A percentile compares a stretch with the other conserved stretches of the same genome.
phyloP scores from a whole-genome alignment of 2,888 invertebrate species.

The Mayetiola destructor region DNA sequence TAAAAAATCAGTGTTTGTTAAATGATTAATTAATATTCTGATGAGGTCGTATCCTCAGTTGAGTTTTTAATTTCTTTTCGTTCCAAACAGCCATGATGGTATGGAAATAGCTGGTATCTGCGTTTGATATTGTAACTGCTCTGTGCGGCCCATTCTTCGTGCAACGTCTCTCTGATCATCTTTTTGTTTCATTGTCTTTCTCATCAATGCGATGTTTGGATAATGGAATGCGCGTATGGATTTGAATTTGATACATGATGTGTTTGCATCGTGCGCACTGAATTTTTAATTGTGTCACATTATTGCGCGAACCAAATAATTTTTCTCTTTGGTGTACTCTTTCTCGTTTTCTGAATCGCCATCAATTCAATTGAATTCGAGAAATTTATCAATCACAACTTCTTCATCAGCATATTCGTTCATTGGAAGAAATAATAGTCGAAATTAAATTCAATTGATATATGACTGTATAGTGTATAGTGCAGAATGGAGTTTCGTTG shows the following conservation, averaged over 20 bases:
- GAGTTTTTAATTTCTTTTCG: neutral
- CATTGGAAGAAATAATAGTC: no score
- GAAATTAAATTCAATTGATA: no score
- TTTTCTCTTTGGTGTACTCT: constrained; percentile 7
- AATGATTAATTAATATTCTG: neutral
- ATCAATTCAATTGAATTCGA: no score
- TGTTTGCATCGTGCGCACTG: constrained; percentile 7
- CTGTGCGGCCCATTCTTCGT: neutral
- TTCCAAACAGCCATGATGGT: neutral
- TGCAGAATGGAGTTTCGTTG: no score
- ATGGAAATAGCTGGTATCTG: neutral
- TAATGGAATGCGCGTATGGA: constrained; percentile 8
- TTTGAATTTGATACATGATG: constrained; percentile 9
- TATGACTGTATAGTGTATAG: no score
- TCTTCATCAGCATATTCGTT: no score
- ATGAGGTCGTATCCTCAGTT: constrained; percentile 2
- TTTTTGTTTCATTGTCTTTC: constrained; percentile 6
- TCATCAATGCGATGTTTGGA: constrained; percentile 9
- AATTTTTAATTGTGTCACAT: constrained; percentile 13
- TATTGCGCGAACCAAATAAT: neutral
- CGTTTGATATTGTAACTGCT: no score
- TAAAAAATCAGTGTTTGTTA: no score
- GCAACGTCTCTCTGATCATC: constrained; percentile 5
- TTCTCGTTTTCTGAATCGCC: no score
- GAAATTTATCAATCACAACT: no score